A percentile compares a stretch with the other conserved stretches of the same genome.
Conservation (phyloP, 2,113 vertebrate genomes). For the Brachyhypopomus gauderio region DNA sequence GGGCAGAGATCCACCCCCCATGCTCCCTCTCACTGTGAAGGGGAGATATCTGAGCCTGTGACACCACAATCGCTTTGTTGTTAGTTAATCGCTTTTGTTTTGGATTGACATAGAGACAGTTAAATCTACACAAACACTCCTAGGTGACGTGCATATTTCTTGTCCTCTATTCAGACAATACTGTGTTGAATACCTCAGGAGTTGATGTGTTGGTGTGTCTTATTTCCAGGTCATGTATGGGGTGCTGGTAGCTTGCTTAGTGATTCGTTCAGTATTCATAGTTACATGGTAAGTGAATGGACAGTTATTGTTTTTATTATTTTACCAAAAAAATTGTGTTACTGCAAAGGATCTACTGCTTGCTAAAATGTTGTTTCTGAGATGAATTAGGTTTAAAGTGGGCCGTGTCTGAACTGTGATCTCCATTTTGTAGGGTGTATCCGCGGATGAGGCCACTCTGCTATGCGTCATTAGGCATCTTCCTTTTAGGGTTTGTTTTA, state of each 20-base stretch:
- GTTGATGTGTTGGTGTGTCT: background rate
- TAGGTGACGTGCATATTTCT: background rate
- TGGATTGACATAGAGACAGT: background rate
- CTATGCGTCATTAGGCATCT: slow-evolving; percentile 90
- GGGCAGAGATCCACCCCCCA: background rate
- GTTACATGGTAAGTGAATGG: slow-evolving; percentile 88
- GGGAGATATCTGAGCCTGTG: background rate
- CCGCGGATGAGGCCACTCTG: slow-evolving; percentile 89
- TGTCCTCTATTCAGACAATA: background rate
- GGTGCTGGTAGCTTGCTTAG: slow-evolving; percentile 85
- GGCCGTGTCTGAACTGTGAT: background rate
- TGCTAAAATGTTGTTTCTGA: background rate
- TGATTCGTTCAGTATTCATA: slow-evolving; percentile 92
- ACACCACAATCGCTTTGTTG: background rate
- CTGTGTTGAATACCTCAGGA: background rate
- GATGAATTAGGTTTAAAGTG: background rate
- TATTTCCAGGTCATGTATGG: slow-evolving; percentile 92
- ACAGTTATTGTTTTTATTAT: background rate
- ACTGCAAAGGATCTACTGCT: no score
- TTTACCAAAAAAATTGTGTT: no score
- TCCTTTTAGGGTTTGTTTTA: slow-evolving; percentile 91
- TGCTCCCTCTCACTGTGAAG: background rate
- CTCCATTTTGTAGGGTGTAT: slow-evolving; percentile 82
- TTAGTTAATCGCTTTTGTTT: slow-evolving; percentile 33
- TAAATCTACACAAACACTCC: background rate